Evolutionary conservation across 2,113 vertebrate genomes (phyloP).

Genomic region (Siniperca knerii): DNA sequence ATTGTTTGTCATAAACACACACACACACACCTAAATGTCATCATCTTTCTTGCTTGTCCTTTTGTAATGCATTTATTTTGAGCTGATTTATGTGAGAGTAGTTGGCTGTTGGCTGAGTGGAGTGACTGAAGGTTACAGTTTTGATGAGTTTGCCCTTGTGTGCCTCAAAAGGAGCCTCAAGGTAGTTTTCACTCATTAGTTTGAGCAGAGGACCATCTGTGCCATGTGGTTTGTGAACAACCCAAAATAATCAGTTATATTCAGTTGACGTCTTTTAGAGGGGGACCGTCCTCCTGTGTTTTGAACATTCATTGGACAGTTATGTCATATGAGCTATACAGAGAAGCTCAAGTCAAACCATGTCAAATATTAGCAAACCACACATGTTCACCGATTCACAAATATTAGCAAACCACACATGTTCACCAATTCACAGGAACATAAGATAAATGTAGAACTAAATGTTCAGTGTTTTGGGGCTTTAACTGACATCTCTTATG

Average conservation of each 20-base stretch:
- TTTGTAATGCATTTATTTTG: background rate
- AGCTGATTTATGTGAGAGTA: background rate
- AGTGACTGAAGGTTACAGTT: background rate
- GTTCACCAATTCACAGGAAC: constrained; percentile 5
- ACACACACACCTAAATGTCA: background rate
- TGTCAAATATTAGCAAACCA: constrained; percentile 51
- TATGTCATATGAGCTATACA: background rate
- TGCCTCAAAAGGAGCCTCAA: background rate
- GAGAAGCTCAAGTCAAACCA: background rate
- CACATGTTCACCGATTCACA: background rate
- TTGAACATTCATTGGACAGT: constrained; percentile 9
- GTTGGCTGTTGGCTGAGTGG: background rate
- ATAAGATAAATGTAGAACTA: background rate
- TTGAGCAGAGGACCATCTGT: constrained; percentile 24
- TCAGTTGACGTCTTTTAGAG: background rate
- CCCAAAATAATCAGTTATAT: constrained; percentile 14
- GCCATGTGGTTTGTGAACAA: constrained; percentile 30
- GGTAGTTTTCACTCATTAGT: constrained; percentile 24
- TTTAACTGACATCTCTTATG: background rate
- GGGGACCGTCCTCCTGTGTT: background rate
- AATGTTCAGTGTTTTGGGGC: background rate
- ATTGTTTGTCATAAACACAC: background rate
- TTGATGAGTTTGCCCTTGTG: background rate
- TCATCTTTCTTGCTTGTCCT: background rate
- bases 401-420: constrained; percentile 40